Conservation (phyloP, 2,888 invertebrate species). For the Heliconius sara region DNA sequence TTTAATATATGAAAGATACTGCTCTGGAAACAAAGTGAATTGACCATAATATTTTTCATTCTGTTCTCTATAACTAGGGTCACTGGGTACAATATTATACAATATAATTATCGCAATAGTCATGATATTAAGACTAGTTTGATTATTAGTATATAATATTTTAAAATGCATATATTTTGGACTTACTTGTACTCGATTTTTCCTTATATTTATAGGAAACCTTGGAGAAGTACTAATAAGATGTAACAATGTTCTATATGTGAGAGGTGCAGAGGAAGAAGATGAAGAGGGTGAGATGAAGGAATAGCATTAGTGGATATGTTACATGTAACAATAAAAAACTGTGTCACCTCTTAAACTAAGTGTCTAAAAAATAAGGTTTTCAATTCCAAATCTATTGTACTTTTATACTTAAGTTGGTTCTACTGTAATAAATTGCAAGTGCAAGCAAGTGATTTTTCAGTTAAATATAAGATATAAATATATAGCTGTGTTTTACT, state of each 20-base stretch:
- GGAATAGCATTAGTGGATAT: constrained; percentile 81
- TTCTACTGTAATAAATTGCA: constrained; percentile 11
- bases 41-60: no score
- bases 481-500: constrained; percentile 28
- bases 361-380: constrained; percentile 21
- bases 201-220: constrained; percentile 83
- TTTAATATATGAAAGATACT: no score
- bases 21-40: no score
- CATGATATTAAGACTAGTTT: no score
- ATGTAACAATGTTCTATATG: constrained; percentile 98
- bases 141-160: no score
- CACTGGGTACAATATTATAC: no score
- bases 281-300: constrained; percentile 99
- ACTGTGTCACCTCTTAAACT: constrained; percentile 8
- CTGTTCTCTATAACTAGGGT: no score
- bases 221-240: constrained; percentile 98
- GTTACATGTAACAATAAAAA: constrained; percentile 10
- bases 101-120: no score
- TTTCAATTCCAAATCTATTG: constrained; percentile 1
- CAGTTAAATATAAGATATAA: constrained; percentile 44
- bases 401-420: constrained; percentile 23
- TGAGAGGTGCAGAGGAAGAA: constrained; percentile 97
- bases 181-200: neutral
- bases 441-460: constrained; percentile 36
- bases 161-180: neutral